Conservation (phyloP, 2,888 invertebrate genomes). For the Notodonta dromedarius region DNA sequence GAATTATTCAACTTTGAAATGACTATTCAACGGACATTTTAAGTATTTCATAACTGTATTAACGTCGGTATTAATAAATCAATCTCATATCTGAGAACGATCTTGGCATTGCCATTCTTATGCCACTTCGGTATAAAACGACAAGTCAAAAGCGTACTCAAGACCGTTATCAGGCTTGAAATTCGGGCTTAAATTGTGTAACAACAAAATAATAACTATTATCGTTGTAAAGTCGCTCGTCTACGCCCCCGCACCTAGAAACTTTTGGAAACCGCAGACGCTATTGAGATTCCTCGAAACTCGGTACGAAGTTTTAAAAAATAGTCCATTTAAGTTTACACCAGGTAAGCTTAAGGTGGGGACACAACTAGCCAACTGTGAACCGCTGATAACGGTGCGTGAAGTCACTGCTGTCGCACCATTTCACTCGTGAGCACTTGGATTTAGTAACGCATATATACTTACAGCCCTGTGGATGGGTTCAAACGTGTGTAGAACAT, state of each 20-base stretch:
- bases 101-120: too few relatives aligned
- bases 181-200: too few relatives aligned
- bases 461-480: not conserved
- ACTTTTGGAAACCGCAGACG: constrained; percentile 26
- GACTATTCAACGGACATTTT: too few relatives aligned
- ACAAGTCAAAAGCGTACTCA: too few relatives aligned
- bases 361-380: constrained; percentile 1
- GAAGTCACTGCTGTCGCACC: not conserved
- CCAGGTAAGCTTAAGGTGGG: constrained; percentile 14
- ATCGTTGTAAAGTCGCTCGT: not conserved
- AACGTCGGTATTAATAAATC: too few relatives aligned
- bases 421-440: not conserved
- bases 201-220: too few relatives aligned
- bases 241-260: constrained; percentile 6
- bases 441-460: not conserved
- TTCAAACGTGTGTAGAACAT: not conserved
- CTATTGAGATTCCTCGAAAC: constrained; percentile 23
- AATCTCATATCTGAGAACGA: too few relatives aligned
- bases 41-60: too few relatives aligned
- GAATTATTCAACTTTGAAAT: too few relatives aligned
- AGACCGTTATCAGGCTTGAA: too few relatives aligned
- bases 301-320: constrained; percentile 28
- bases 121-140: too few relatives aligned
- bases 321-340: constrained; percentile 37
- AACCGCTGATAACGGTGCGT: not conserved